Percentiles rank a stretch among this genome's conserved stretches.
These are phyloP conservation scores for Genyomyrus donnyi DNA, from an alignment of 2,113 vertebrate genomes.

Conservation along the genomic window DNA sequence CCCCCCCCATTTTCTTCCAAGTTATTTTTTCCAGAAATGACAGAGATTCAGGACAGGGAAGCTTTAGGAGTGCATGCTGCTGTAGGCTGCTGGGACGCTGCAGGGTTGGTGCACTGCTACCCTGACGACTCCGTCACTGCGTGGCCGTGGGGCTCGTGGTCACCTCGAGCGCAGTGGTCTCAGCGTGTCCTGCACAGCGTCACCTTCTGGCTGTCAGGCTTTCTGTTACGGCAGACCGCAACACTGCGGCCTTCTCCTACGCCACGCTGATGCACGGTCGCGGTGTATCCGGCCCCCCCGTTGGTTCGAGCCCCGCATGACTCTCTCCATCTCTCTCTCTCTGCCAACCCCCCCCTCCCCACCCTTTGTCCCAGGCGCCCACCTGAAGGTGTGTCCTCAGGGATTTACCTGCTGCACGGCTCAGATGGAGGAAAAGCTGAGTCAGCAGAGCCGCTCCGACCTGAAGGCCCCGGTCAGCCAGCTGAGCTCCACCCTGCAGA, in stretches of 20 bases:
- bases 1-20: background rate
- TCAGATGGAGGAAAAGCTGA: slow-evolving; percentile 95
- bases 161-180: background rate
- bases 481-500: slow-evolving; percentile 76
- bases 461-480: slow-evolving; percentile 76
- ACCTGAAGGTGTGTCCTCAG: slow-evolving; percentile 88
- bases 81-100: background rate
- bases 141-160: background rate
- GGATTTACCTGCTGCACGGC: slow-evolving; percentile 92
- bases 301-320: background rate
- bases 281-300: background rate
- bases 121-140: background rate
- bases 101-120: background rate
- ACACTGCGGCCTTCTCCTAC: background rate
- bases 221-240: background rate
- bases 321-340: background rate
- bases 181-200: background rate
- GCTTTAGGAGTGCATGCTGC: background rate
- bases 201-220: background rate
- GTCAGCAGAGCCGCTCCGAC: slow-evolving; percentile 82
- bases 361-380: slow-evolving; percentile 69
- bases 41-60: background rate
- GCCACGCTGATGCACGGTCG: background rate
- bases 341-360: slow-evolving; percentile 1
- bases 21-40: background rate